Conservation (phyloP, 1,140 invertebrate species). For the Camponotus pennsylvanicus region DNA sequence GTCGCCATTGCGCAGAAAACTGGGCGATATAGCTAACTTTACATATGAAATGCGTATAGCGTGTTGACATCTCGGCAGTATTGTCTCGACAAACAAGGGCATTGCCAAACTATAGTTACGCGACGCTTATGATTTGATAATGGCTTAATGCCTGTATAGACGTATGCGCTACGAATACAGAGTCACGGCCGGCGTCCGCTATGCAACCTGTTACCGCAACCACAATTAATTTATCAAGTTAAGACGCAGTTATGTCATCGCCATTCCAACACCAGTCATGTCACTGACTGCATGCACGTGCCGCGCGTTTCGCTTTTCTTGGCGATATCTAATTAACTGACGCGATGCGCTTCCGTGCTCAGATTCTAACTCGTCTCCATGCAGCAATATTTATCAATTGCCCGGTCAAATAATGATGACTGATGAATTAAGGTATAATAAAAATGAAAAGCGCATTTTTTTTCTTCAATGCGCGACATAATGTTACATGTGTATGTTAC, state of each 20-base stretch:
- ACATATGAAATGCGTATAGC: background rate
- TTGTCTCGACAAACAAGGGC: slow-evolving; percentile 57
- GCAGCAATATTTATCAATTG: background rate
- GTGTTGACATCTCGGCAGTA: slow-evolving; percentile 25
- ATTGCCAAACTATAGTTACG: slow-evolving; percentile 57
- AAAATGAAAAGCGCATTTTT: background rate
- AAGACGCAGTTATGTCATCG: slow-evolving; percentile 71
- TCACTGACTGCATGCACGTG: background rate
- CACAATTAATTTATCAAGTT: slow-evolving; percentile 72
- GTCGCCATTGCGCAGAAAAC: slow-evolving; percentile 11
- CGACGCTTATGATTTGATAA: slow-evolving; percentile 67
- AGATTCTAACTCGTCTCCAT: background rate
- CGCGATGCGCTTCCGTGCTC: background rate
- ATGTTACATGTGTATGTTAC: background rate
- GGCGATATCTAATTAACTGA: slow-evolving; percentile 28
- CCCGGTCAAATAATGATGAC: background rate
- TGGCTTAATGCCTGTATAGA: slow-evolving; percentile 30
- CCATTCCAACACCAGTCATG: slow-evolving; percentile 46
- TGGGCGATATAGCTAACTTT: slow-evolving; percentile 4
- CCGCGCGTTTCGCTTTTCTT: slow-evolving; percentile 54
- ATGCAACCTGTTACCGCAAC: slow-evolving; percentile 71
- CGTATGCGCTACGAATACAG: slow-evolving; percentile 27
- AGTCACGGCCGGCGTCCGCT: slow-evolving; percentile 12
- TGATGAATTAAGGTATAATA: background rate
- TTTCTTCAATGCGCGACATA: background rate